Evolutionary conservation across 2,113 vertebrate genomes (phyloP), one percentile per base, ranked within the genome.

Genomic region (Blennius ocellaris): DNA sequence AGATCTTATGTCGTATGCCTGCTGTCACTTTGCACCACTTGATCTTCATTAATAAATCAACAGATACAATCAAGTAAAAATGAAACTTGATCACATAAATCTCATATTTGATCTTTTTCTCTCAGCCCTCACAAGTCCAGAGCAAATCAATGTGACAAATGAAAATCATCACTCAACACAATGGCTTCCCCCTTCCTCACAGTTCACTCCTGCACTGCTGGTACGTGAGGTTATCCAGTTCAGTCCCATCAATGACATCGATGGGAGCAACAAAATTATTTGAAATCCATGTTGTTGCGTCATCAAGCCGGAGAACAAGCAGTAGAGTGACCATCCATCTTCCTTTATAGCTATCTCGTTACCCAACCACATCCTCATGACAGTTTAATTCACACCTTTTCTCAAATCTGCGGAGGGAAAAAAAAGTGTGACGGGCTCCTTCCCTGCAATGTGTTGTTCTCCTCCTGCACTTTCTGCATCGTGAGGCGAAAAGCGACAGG

Each of bases 91-190:
- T 76, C 11, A 39, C n/a, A 8, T 77, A 9, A 58, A 11, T 43
- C 12, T 69, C 37, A 59, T 66, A 77, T 81, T 66, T 73, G 17
- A 78, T 79, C 69, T 75, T 49, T 76, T 14, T 12, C 43, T 72
- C 11, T 37, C 49, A 45, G 15, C 57, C 38, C 30, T 71, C 49
- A 36, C 38, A 55, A 58, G 59, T 76, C 51, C 67, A 76, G 75
- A 85, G 69, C 78, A 78, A 78, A 89, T 87, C 69, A 78, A 73
- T 82, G 62, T 45, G 47, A 65, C 64, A 64, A 85, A 89, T 82
- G 73, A 87, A 88, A 83, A 78, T 74, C 83, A 85, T 85, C 73
- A 78, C 66, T 86, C 79, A 83, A 64, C 65, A 41, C 62, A 78
- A 57, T 62, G 60, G 76, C 81, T 81, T 73, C 52, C 60, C 68